Base-by-base conservation (phyloP, 2,797 vertebrate genomes). In the Oreortyx pictus region DNA sequence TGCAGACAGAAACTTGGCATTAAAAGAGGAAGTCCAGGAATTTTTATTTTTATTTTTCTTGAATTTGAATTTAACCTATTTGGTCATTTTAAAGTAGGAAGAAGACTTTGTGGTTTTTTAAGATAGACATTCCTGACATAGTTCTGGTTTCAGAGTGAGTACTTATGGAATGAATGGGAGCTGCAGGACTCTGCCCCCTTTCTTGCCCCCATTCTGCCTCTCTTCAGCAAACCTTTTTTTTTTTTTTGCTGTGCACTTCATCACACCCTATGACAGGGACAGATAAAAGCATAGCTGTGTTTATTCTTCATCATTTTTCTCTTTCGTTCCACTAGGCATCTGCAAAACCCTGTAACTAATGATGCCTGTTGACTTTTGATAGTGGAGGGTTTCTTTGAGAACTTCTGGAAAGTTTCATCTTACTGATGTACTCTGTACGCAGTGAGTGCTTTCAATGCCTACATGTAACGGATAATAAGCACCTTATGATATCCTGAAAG, bases 1-100 rank as follows among this genome's bases (percentile, higher is more conserved):
- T 96, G 50, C 61, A 88, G 88, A 83, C 86, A 95, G 87, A 93
- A 92, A 89, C 47, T 92, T 94, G 86, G 72, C 90, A 93, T 86
- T 80, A 86, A 56, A 92, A 90, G 54, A 49, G 54, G 14, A 44
- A 66, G 47, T 59, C 74, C 44, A 59, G 57, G 61, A 50, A 50
- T 79, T 60, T n/a, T 54, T 77, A 41, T 41, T 41, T 41, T 41
- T 41, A 41, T 41, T 82, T 85, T 75, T n/a, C 35, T 68, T 81
- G 72, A 57, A 22, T 84, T 85, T 81, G 37, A 93, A 89, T 82
- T 74, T 77, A 83, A 87, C 85, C 33, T 54, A 33, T 66, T 67
- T 81, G 87, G 50, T 80, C 64, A 41, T 70, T 91, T 90, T 81
- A 84, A 89, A 96, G 64, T 35, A 75, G 52, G 80, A 83, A 88